Base-by-base conservation (phyloP, 2,113 vertebrate genomes). In the Gopherus evgoodei region DNA sequence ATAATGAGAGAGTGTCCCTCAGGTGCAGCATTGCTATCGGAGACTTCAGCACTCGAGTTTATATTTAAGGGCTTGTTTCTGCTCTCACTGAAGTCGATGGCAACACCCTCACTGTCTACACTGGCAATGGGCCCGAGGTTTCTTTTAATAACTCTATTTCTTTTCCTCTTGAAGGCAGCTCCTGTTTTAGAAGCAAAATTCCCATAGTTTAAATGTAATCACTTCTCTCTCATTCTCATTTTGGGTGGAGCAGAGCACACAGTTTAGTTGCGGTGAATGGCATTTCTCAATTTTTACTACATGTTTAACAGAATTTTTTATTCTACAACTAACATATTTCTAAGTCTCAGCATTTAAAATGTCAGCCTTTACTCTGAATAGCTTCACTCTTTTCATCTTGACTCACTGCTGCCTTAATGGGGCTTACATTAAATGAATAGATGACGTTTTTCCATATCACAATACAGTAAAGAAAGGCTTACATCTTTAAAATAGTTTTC, bases 321-420 rank as follows among this genome's bases (percentile, higher is more conserved):
- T 94, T 95, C 76, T 42, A 57, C 84, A 17, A 27, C 5, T 16
- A 83, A 42, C 75, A 81, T 83, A 53, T 92, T 89, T 88, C 85
- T 42, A 89, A 94, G 95, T 92, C 93, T 85, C 87, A 78, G 78
- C 78, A 83, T 91, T 95, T 85, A 79, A 96, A 96, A 96, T 95
- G 89, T 90, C 95, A 95, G 79, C 79, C 87, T 90, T 93, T 89
- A 56, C 91, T 96, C 76, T 87, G 89, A 95, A 86, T 95, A 75
- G 65, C 11, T 52, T 85, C 96, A 89, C 93, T 96, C 92, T 95
- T 95, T 95, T 95, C 95, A 56, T 94, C 90, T 90, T 89, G 92
- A 91, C 90, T 95, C 92, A 90, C 54, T 10, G 53, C 38, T 0
- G 1, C 89, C 81, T 83, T 42, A 52, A 88, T 92, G 75, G 57